Conservation (phyloP, 2,888 invertebrate genomes). For the Acanthosepion lycidas region DNA sequence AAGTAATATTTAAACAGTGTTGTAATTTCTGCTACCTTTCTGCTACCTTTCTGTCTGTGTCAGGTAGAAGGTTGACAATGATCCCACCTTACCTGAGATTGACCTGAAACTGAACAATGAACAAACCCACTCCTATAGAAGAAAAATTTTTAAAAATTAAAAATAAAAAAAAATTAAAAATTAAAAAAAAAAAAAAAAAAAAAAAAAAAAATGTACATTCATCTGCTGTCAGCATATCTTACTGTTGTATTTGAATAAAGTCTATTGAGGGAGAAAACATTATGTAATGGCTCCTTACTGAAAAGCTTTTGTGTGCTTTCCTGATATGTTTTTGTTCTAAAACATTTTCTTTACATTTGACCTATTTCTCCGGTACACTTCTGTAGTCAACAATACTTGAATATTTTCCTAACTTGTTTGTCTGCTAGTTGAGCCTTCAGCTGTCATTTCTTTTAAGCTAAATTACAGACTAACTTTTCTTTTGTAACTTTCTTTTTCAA, state of each 20-base stretch:
- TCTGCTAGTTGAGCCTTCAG: background rate
- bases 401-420: background rate
- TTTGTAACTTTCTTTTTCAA: background rate
- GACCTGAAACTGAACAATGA: background rate
- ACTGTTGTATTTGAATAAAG: background rate
- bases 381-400: background rate
- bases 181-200: too few relatives aligned
- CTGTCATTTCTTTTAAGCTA: background rate
- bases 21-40: too few relatives aligned
- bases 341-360: too few relatives aligned
- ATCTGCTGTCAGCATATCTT: background rate
- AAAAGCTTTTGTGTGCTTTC: too few relatives aligned
- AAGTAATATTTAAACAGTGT: too few relatives aligned
- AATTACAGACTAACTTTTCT: background rate
- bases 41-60: too few relatives aligned
- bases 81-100: background rate
- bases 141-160: too few relatives aligned
- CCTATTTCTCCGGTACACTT: too few relatives aligned
- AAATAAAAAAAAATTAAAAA: too few relatives aligned
- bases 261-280: too few relatives aligned
- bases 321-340: too few relatives aligned
- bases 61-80: background rate
- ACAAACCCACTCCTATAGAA: background rate
- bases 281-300: too few relatives aligned
- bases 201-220: background rate